Base-by-base conservation (phyloP, 2,113 vertebrate species). In the Eupsittula cactorum region DNA sequence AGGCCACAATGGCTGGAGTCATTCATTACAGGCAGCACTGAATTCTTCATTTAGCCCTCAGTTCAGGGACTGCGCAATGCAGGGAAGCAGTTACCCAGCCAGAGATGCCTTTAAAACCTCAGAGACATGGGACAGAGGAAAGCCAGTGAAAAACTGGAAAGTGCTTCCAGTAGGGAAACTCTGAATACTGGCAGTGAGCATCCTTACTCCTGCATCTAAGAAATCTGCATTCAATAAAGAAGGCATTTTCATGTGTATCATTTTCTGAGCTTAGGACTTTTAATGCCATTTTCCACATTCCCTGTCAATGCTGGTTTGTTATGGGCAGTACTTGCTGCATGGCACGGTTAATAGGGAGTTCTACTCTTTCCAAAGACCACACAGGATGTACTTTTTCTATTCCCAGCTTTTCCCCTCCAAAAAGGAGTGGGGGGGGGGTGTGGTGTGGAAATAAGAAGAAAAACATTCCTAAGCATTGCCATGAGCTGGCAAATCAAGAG, bases 401-500 rank as follows among this genome's bases (percentile, higher is more conserved):
- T 90, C 42, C 17, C 60, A 70, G 50, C 10, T 77, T 86, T 49
- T 74, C 63, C 71, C 35, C 27, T 74, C 46, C 53, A 82, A 65
- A 63, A 59, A 35, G 20, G 57, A 15, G 2, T 6, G 10, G n/a
- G n/a, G n/a, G n/a, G n/a, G n/a, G n/a, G n/a, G n/a, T n/a, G n/a
- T n/a, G n/a, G n/a, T n/a, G n/a, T n/a, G n/a, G n/a, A 1, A 64
- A n/a, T 11, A 80, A 62, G 24, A 24, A 75, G 39, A 35, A 73
- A 50, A 47, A 28, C n/a, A 59, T 47, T 79, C 69, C 24, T 33
- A 92, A 92, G 77, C 69, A 39, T 5, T 95, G 73, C 62, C 80
- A 82, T 49, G 83, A 94, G 88, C 73, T 82, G 95, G 68, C 88
- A 96, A 83, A 84, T 55, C 13, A 82, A 88, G 65, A 55, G 52